Evolutionary conservation across 2,888 invertebrate genomes (phyloP), one percentile per base, ranked within the genome.

Genomic region (Elysia crispata): DNA sequence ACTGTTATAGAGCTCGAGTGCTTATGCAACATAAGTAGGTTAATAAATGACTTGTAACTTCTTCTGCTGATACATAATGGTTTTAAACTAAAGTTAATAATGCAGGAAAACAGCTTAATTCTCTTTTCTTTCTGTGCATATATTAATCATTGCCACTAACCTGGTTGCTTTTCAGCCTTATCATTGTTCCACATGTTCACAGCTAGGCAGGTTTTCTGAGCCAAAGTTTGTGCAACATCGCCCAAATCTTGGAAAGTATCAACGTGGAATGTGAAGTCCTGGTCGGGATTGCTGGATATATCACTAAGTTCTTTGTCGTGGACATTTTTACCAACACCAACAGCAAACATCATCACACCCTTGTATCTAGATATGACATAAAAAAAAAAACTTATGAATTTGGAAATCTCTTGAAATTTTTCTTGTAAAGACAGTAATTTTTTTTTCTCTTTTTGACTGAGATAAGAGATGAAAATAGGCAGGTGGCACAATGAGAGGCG

Each of bases 281-380:
- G 85, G 23, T 87, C 87, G 1, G 90, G 89, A 67, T 87, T 85
- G 79, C 88, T 89, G 30, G 90, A 89, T 50, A 91, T 90, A 57
- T 85, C 86, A 62, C 81, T 81, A 50, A 91, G 84, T 79, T 91
- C 91, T 1, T 83, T 81, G 66, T 80, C 83, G 73, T 90, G 88
- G 1, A 87, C 85, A 13, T 85, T 83, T n/a, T 79, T 81, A 1
- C 91, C 91, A 1, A 91, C 89, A 11, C 91, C 91, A 23, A 91
- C 87, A 33, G 91, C 87, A 77, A 91, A 90, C 72, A 91, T 67
- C 64, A 88, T 85, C 18, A 91, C 87, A 6, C 89, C 89, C 6
- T 85, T 85, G 23, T 86, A 30, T 41, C 41, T 41, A 11, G 3
- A 41, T 3, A 41, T 41, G 41, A 11, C 3, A 41, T 33, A 75